Conservation (phyloP, 2,113 vertebrate genomes). For the Gorsachius goisagi region DNA sequence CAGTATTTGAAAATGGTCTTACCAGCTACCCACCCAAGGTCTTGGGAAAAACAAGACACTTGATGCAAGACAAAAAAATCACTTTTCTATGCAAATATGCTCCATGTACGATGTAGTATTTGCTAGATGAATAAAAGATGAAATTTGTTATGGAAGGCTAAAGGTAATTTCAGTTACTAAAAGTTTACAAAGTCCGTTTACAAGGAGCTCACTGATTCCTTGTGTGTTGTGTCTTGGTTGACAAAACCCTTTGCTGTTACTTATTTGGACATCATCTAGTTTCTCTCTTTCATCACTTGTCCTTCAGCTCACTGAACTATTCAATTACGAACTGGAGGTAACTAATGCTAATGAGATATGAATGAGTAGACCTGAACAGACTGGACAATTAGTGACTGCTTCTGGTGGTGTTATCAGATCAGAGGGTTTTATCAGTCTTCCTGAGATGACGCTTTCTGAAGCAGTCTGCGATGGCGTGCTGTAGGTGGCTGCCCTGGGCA, state of each 20-base stretch:
- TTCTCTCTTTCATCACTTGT: background rate
- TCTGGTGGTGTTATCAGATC: background rate
- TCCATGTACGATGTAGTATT: background rate
- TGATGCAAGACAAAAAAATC: background rate
- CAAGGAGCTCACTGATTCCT: background rate
- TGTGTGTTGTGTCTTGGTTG: background rate
- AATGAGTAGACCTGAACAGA: background rate
- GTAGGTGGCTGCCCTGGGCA: background rate
- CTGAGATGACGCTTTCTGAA: fast-evolving
- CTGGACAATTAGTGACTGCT: background rate
- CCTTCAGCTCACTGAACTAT: background rate
- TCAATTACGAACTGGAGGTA: background rate
- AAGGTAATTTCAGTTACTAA: background rate
- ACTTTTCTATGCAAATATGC: background rate
- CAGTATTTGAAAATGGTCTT: background rate
- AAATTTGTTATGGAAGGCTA: background rate
- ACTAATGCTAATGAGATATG: background rate
- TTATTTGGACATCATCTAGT: background rate
- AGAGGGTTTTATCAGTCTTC: background rate
- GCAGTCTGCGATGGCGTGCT: background rate
- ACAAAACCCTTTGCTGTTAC: background rate
- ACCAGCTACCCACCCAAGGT: background rate
- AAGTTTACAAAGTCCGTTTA: background rate
- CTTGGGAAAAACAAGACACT: background rate
- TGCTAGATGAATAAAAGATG: background rate